phyloP scores from a whole-genome alignment of 2,888 invertebrate genomes.

The Diogma glabrata region DNA sequence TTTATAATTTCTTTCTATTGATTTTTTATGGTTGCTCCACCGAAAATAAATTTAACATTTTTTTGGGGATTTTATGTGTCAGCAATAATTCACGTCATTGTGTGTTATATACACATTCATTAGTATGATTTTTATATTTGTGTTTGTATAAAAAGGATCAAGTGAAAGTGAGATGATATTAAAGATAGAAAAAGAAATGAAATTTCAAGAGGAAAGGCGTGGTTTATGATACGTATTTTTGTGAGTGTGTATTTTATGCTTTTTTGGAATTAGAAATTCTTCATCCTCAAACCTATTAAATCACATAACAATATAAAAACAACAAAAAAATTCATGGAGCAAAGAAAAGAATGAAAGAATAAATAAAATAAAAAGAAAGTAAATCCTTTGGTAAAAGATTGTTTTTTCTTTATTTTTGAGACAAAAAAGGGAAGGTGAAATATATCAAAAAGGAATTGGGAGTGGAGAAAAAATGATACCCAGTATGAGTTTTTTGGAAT shows the following conservation, averaged over 20 bases:
- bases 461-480: too few relatives aligned
- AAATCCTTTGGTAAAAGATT: too few relatives aligned
- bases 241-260: not conserved
- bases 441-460: too few relatives aligned
- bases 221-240: not conserved
- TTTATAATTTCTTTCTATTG: constrained; percentile 4
- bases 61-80: constrained; percentile 11
- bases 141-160: not conserved
- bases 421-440: too few relatives aligned
- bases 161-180: not conserved
- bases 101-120: not conserved
- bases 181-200: constrained; percentile 1
- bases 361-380: too few relatives aligned
- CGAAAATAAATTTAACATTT: constrained; percentile 1
- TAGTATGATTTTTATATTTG: not conserved
- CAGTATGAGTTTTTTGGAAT: too few relatives aligned
- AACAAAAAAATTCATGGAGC: too few relatives aligned
- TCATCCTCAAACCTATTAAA: constrained; percentile 7
- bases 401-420: too few relatives aligned
- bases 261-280: constrained; percentile 7
- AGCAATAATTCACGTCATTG: constrained; percentile 11
- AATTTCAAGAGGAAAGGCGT: constrained; percentile 6
- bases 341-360: too few relatives aligned
- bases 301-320: too few relatives aligned
- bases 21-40: constrained; percentile 8